Evolutionary conservation across 2,888 invertebrate species (phyloP).

Genomic region (Actias luna): DNA sequence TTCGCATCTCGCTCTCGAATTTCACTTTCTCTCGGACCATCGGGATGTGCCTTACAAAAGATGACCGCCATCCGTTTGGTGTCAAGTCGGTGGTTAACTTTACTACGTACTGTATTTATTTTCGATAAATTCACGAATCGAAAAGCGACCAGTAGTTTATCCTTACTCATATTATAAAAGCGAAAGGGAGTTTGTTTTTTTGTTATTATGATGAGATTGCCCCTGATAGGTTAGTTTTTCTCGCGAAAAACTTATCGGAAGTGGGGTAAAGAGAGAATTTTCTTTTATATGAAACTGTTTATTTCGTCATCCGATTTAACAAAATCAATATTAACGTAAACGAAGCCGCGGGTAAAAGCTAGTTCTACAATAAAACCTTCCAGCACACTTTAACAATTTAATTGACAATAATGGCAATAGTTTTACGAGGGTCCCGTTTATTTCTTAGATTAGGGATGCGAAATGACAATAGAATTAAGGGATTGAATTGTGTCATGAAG

Average conservation of each 20-base stretch:
- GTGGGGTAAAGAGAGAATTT: no score
- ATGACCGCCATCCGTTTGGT: slow-evolving; percentile 30
- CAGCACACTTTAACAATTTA: neutral
- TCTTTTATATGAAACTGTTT: no score
- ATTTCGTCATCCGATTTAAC: no score
- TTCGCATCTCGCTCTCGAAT: slow-evolving; percentile 33
- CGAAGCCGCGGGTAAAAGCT: no score
- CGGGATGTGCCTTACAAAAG: slow-evolving; percentile 31
- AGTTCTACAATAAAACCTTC: no score
- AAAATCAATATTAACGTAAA: no score
- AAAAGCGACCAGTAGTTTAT: neutral
- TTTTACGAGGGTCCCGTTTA: neutral
- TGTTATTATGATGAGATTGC: no score
- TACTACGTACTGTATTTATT: neutral
- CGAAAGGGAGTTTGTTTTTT: no score
- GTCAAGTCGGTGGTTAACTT: slow-evolving; percentile 20
- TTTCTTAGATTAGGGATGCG: neutral
- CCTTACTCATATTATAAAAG: neutral
- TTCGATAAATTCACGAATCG: neutral
- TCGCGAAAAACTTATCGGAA: no score
- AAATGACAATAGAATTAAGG: no score
- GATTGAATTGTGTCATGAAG: no score
- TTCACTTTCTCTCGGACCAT: slow-evolving; percentile 22
- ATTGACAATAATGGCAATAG: neutral
- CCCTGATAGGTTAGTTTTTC: no score